phyloP scores from a whole-genome alignment of 2,113 vertebrate species.

The Todiramphus saurophagus region DNA sequence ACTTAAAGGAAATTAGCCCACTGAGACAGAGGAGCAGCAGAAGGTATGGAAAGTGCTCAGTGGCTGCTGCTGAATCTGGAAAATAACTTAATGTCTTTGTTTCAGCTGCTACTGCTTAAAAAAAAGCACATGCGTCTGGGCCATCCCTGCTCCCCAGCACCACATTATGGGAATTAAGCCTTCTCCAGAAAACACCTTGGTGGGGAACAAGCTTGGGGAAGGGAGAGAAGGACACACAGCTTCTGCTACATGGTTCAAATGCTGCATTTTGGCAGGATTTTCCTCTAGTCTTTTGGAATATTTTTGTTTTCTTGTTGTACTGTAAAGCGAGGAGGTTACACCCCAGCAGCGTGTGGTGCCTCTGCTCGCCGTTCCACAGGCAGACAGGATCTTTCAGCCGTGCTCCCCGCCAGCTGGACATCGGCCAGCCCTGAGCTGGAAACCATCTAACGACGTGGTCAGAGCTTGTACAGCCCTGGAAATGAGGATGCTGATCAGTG shows the following conservation, averaged over 20 bases:
- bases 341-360: fast-evolving
- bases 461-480: background rate
- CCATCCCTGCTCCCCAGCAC: background rate
- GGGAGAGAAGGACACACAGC: background rate
- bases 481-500: background rate
- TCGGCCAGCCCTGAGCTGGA: background rate
- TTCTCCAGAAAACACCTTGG: too few species aligned
- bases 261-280: background rate
- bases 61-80: background rate
- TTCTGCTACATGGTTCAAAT: background rate
- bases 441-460: background rate
- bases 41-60: background rate
- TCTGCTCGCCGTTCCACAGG: fast-evolving
- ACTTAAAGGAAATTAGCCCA: background rate
- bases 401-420: background rate
- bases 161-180: background rate
- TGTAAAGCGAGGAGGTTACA: fast-evolving
- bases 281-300: background rate
- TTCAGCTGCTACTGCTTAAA: background rate
- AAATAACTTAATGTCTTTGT: background rate
- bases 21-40: background rate
- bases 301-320: background rate
- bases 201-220: background rate
- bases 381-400: fast-evolving
- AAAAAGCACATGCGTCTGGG: background rate